Evolutionary conservation across 2,797 vertebrate species (phyloP).

Genomic region (Tolypeutes matacus): DNA sequence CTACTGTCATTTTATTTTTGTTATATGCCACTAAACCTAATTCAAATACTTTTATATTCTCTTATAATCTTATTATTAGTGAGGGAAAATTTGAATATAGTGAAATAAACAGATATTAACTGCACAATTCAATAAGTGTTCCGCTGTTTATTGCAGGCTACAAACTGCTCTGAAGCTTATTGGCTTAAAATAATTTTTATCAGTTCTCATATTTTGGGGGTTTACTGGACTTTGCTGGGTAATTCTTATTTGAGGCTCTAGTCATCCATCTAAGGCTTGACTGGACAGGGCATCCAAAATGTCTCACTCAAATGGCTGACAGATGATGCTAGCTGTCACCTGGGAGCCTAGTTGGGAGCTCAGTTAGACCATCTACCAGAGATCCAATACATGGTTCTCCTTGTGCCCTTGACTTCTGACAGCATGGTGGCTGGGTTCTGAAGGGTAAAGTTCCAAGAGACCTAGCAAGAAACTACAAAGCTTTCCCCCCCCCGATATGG

Average conservation of each 20-base stretch:
- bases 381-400: not conserved
- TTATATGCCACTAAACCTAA: not conserved
- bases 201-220: not conserved
- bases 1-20: not conserved
- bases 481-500: no score
- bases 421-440: not conserved
- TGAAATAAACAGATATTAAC: not conserved
- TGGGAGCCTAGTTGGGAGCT: no score
- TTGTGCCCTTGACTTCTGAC: not conserved
- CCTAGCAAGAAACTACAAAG: not conserved
- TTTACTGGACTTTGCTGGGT: not conserved
- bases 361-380: no score
- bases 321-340: not conserved
- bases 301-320: not conserved
- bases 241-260: not conserved
- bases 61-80: conserved; percentile 36
- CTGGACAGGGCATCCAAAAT: not conserved
- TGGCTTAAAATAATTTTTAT: not conserved
- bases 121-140: not conserved
- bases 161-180: not conserved
- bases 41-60: not conserved
- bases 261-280: not conserved
- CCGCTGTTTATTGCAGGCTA: not conserved
- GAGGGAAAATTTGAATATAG: not conserved
- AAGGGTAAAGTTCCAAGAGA: not conserved